A percentile compares a stretch with the other conserved stretches of the same genome.
These are phyloP conservation scores for Limnephilus auricula DNA, from an alignment of 2,888 invertebrate species.

Conservation along the genomic window DNA sequence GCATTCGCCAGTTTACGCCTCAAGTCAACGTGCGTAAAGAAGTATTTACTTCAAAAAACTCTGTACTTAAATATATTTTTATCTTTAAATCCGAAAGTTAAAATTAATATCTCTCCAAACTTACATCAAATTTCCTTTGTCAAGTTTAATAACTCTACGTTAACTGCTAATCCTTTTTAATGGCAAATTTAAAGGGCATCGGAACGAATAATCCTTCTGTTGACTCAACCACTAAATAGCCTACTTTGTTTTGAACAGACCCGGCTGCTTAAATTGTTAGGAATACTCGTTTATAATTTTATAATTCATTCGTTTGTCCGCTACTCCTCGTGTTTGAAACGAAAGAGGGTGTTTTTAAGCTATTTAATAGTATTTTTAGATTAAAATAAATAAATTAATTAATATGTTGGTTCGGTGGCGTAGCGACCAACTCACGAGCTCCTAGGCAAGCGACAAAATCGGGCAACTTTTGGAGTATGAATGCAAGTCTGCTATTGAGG, in stretches of 20 bases:
- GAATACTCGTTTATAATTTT: too few species aligned
- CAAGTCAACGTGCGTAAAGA: too few species aligned
- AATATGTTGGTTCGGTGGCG: neutral
- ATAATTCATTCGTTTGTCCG: too few species aligned
- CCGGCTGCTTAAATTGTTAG: neutral
- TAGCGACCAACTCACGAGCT: neutral
- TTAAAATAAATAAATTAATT: neutral
- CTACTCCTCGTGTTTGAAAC: neutral
- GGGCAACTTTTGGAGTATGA: too few species aligned
- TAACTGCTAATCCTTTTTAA: slow-evolving; percentile 12
- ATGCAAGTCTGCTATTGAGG: too few species aligned
- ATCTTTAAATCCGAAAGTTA: neutral
- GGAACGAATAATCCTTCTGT: neutral
- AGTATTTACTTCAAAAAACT: too few species aligned
- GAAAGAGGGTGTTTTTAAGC: neutral
- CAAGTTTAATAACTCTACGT: neutral
- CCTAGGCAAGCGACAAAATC: neutral
- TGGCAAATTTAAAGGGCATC: neutral
- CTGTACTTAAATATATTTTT: too few species aligned
- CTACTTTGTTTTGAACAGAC: neutral
- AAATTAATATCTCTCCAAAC: neutral
- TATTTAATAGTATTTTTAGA: neutral
- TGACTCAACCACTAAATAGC: neutral
- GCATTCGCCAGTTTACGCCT: too few species aligned
- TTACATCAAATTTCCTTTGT: neutral